phyloP scores from a whole-genome alignment of 2,888 invertebrate species.

The Papilio protenor region DNA sequence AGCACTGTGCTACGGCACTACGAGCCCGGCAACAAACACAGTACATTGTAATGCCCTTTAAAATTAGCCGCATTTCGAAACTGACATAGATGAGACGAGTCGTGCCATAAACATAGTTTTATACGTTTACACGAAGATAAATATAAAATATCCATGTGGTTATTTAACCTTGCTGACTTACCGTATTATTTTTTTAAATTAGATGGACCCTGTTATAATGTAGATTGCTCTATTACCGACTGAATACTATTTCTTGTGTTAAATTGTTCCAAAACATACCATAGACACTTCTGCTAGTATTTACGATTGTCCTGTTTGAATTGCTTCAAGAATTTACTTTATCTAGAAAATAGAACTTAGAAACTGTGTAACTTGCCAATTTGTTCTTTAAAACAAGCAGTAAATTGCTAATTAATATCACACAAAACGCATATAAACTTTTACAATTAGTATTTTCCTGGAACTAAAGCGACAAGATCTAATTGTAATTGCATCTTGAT shows the following conservation, averaged over 20 bases:
- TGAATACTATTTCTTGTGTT: background rate
- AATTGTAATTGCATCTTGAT: constrained; percentile 5
- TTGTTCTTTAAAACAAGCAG: background rate
- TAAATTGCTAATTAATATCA: background rate
- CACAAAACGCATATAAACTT: background rate
- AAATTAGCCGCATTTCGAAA: constrained; percentile 27
- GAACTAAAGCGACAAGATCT: constrained; percentile 15
- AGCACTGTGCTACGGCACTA: constrained; percentile 40
- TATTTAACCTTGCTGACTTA: background rate
- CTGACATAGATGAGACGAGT: background rate
- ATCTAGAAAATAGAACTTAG: background rate
- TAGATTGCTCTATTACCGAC: background rate
- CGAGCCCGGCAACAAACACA: background rate
- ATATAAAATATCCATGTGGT: background rate
- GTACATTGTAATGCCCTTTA: constrained; percentile 8
- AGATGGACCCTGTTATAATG: background rate
- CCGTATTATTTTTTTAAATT: background rate
- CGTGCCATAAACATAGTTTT: background rate
- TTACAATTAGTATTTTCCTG: background rate
- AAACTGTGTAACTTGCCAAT: background rate
- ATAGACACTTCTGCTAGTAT: background rate
- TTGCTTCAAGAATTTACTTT: background rate
- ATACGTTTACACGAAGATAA: constrained; percentile 4
- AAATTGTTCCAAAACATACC: background rate
- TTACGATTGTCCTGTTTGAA: background rate